A percentile compares a stretch with the other conserved stretches of the same genome.
These are phyloP conservation scores for Aeoliscus strigatus DNA, from an alignment of 2,797 vertebrate genomes.

Conservation along the genomic window DNA sequence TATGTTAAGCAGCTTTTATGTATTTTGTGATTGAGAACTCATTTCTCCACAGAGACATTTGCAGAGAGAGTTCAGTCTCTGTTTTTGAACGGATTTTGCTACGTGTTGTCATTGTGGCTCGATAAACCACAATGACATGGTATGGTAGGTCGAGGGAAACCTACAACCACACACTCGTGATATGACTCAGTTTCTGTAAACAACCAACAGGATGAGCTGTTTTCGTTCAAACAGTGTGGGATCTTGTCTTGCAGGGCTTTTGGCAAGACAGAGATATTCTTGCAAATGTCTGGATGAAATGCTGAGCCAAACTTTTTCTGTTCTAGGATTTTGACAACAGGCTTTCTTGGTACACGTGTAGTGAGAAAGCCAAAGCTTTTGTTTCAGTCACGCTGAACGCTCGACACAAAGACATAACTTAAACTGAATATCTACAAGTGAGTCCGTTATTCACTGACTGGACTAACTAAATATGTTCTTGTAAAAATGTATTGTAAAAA, in stretches of 20 bases:
- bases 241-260: slow-evolving; percentile 56
- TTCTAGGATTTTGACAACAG: slow-evolving; percentile 30
- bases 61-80: slow-evolving; percentile 59
- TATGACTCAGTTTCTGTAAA: slow-evolving; percentile 37
- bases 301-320: slow-evolving; percentile 61
- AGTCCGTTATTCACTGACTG: not conserved
- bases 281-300: slow-evolving; percentile 61
- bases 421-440: not conserved
- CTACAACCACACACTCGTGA: slow-evolving; percentile 57
- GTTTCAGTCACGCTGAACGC: not conserved
- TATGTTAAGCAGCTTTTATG: slow-evolving; percentile 34
- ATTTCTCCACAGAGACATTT: slow-evolving; percentile 40
- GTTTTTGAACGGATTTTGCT: too few species aligned
- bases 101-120: not conserved
- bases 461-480: not conserved
- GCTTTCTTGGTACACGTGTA: slow-evolving; percentile 12
- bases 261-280: slow-evolving; percentile 45
- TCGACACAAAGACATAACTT: not conserved
- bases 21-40: slow-evolving; percentile 36
- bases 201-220: slow-evolving; percentile 29
- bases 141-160: not conserved
- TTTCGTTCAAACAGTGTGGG: slow-evolving; percentile 67
- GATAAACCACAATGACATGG: not conserved
- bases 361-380: slow-evolving; percentile 3
- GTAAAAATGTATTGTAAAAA: too few species aligned